Evolutionary conservation across 2,888 invertebrate species (phyloP).

Genomic region (Cerceris rybyensis): DNA sequence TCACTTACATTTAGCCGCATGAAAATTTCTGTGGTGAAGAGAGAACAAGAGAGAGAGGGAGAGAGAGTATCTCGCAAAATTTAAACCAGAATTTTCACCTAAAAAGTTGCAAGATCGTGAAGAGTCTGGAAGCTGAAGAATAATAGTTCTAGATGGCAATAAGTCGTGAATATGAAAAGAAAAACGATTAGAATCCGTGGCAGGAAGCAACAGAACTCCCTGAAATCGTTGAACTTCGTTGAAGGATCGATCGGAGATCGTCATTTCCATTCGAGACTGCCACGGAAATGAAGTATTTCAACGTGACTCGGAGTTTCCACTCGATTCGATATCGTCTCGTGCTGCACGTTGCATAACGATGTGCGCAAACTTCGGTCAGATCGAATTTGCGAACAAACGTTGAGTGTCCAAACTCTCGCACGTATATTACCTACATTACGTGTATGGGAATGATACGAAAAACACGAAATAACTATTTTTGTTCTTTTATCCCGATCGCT

Average conservation of each 20-base stretch:
- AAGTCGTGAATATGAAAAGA: too few relatives aligned
- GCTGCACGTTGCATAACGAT: slow-evolving; percentile 8
- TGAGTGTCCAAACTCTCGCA: not conserved
- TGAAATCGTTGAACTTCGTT: slow-evolving; percentile 12
- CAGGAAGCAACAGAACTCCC: too few relatives aligned
- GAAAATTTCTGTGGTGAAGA: not conserved
- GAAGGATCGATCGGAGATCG: slow-evolving; percentile 32
- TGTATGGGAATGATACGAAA: too few relatives aligned
- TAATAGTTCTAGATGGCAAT: not conserved
- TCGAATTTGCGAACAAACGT: not conserved
- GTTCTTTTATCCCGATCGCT: too few relatives aligned
- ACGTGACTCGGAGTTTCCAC: slow-evolving; percentile 34
- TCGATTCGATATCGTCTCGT: slow-evolving; percentile 26
- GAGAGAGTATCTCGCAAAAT: not conserved
- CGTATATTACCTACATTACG: too few relatives aligned
- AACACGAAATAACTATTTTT: too few relatives aligned
- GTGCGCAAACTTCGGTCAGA: slow-evolving; percentile 7
- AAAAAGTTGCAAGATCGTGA: not conserved
- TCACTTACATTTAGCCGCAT: slow-evolving; percentile 8
- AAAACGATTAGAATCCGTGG: too few relatives aligned
- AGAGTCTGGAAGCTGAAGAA: not conserved
- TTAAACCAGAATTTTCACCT: slow-evolving; percentile 4
- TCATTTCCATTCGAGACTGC: slow-evolving; percentile 29
- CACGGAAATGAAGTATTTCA: slow-evolving; percentile 38
- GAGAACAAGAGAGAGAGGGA: not conserved